Conservation (phyloP, 2,888 invertebrate species). For the Hirtodrosophila trivittata region DNA sequence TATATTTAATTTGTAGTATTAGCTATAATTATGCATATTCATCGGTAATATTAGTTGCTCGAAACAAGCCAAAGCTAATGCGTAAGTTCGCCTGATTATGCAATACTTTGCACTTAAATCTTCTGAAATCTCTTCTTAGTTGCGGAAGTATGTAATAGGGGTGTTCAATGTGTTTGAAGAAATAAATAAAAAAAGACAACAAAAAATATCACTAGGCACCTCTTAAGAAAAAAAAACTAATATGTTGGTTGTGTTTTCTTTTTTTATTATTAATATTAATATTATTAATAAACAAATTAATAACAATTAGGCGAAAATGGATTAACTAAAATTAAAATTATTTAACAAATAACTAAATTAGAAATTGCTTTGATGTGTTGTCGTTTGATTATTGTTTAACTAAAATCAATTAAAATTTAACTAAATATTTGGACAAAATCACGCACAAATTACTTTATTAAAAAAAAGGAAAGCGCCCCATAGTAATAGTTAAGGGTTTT, state of each 20-base stretch:
- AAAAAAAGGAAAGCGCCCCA: too few species aligned
- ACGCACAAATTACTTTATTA: conserved; percentile 52
- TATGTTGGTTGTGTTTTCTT: conserved; percentile 35
- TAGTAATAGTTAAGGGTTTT: conserved; percentile 2
- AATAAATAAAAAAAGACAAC: conserved; percentile 1
- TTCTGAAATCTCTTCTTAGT: conserved; percentile 14
- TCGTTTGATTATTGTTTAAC: conserved; percentile 30
- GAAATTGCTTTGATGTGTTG: conserved; percentile 37
- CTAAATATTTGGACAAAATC: conserved; percentile 76
- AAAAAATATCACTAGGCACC: conserved; percentile 51
- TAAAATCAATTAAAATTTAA: conserved; percentile 43
- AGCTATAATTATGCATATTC: conserved; percentile 28
- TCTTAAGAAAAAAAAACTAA: conserved; percentile 15
- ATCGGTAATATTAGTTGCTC: conserved; percentile 34
- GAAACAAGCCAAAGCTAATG: conserved; percentile 61
- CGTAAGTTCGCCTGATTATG: conserved; percentile 26
- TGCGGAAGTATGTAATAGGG: background rate
- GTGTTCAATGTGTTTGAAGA: conserved; percentile 7
- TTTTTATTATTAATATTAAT: conserved; percentile 20
- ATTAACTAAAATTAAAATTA: conserved; percentile 73
- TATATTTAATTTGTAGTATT: conserved; percentile 19
- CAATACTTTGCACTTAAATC: conserved; percentile 28
- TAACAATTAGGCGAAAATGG: conserved; percentile 55
- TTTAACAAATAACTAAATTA: conserved; percentile 71
- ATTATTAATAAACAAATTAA: conserved; percentile 67